Base-by-base conservation (phyloP, 2,888 invertebrate species). In the Camponotus fellah region DNA sequence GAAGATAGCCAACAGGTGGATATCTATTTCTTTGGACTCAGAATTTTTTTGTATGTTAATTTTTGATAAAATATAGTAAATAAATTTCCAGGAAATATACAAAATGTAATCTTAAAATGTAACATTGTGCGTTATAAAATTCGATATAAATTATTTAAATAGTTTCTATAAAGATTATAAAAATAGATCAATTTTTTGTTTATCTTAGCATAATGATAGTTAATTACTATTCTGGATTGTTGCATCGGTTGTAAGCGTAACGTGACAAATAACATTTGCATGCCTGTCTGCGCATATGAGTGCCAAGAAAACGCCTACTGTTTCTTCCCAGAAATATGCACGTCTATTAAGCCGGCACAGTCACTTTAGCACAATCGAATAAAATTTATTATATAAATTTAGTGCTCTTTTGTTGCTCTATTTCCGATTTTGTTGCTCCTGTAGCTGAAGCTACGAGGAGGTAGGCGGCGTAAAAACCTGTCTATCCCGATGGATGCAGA, bases 171-270 rank as follows among this genome's bases (percentile, higher is more conserved):
- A 34, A 0, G n/a, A 56, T 68, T 43, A 43, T 4, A 26, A 68
- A 6, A 6, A 37, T 37, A 37, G 3, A n/a, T 32, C 26, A 62
- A 74, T 75, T 37, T 37, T 65, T 21, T 75, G 3, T 62, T 71
- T 26, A 17, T 6, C 37, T 62, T 37, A 84, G 65, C 21, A 12
- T 9, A 77, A 46, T n/a, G 85, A 85, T 5, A 91, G 90, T 37
- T 92, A 90, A 90, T 94, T 69, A 92, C 93, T 2, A 90, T 95
- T 21, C 40, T 98, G 26, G 26, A 26, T 26, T 26, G 98, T 92
- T 98, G 98, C 92, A 96, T 96, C 0, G 97, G 97, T 21, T 97
- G 97, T 94, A 95, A 95, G 85, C 96, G 96, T 14, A 96, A 97
- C 93, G 95, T 95, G 53, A 87, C 83, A 0, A 91, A 95, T 56